Base-by-base conservation (phyloP, 2,113 vertebrate species). In the Probosciger aterrimus region DNA sequence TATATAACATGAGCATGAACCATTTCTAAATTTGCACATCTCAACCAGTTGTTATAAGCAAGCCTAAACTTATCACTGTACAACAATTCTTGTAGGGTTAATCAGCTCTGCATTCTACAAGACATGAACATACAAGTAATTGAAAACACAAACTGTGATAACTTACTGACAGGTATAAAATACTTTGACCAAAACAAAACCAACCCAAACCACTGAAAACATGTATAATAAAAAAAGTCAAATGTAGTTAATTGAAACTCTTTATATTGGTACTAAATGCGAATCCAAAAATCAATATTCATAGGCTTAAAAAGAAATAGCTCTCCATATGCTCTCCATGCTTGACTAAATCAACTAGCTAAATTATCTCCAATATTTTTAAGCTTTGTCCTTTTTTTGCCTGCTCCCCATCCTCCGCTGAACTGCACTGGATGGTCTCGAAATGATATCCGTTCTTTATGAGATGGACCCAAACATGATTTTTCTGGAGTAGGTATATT, bases 381-480 rank as follows among this genome's bases (percentile, higher is more conserved):
- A 95, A 59, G 37, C 44, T 97, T 98, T 98, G 68, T 73, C 91
- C 94, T 98, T 98, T 98, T 98, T 98, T 98, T 99, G 82, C 99
- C 99, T 84, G 98, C 98, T 96, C 99, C 99, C 99, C 99, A 99
- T 97, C 99, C 99, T 86, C 98, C 94, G 6, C 99, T 99, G 96
- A 98, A 94, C 78, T 97, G 98, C 19, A 98, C 95, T 5, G 98
- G 98, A 93, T 98, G 97, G 96, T 99, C 98, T 82, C 98, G 97
- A 97, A 98, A 99, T 23, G 99, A 99, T 88, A 99, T 98, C 55
- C 98, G 98, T 69, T 99, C 98, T 81, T 97, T 99, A 92, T 65
- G 98, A 55, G 92, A 88, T 41, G 98, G 97, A 88, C 97, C 95
- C 43, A 98, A 96, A 37, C 68, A 55, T 84, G 96, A 96, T 91